A percentile compares a stretch with the other conserved stretches of the same genome.
These are phyloP conservation scores for Puffinus mauretanicus DNA, from an alignment of 2,113 vertebrate genomes.

Conservation along the genomic window DNA sequence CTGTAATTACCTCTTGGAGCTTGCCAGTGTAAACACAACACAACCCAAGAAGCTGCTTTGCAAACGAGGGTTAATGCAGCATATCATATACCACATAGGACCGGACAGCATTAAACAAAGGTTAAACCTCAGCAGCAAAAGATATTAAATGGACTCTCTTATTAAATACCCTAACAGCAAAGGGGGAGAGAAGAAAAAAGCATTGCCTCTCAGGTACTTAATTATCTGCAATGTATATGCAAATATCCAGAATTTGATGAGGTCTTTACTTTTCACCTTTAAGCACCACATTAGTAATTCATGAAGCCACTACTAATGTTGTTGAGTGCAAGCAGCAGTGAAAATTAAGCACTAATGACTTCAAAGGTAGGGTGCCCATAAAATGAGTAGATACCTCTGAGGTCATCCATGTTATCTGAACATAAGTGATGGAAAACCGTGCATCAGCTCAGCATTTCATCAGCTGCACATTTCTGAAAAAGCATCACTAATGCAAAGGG, in stretches of 20 bases:
- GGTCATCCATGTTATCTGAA: conserved; percentile 59
- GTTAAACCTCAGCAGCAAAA: conserved; percentile 14
- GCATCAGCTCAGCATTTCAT: background rate
- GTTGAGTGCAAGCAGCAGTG: conserved; percentile 23
- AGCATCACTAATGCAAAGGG: background rate
- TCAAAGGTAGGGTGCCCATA: conserved; percentile 54
- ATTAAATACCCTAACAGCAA: background rate
- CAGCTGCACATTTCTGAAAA: conserved; percentile 23
- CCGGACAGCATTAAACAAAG: background rate
- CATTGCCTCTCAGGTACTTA: conserved; percentile 25
- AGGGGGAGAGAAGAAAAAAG: background rate
- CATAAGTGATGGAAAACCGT: conserved; percentile 9
- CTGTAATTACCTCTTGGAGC: background rate
- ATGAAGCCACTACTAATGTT: conserved; percentile 41
- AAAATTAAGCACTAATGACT: conserved; percentile 66
- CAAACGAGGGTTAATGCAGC: conserved; percentile 5
- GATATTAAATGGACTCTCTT: background rate
- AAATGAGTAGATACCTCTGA: conserved; percentile 50
- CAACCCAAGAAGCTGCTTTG: background rate
- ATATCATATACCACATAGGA: background rate
- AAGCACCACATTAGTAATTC: conserved; percentile 68
- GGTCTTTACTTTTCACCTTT: conserved; percentile 72
- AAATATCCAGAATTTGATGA: conserved; percentile 68
- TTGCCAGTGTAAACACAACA: background rate
- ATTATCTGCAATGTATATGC: conserved; percentile 66